Base-by-base conservation (phyloP, 1,140 invertebrate genomes). In the Panulirus ornatus region DNA sequence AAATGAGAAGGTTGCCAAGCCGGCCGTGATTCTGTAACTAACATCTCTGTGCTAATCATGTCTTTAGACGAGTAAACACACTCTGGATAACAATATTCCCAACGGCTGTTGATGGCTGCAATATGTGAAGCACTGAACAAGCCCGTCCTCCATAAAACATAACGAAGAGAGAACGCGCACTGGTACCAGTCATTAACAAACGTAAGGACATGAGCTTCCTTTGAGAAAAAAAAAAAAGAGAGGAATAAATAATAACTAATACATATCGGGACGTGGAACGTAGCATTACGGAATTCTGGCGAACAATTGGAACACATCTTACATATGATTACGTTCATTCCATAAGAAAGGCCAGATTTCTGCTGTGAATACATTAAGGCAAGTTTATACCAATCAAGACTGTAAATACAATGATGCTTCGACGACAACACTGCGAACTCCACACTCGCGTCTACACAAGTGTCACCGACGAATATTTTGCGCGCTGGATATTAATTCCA, bases 361-460 rank as follows among this genome's bases (percentile, higher is more conserved):
- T 89, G 87, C 87, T 89, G 87, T 83, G 87, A 89, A 89, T 89
- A 89, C 87, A 89, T 89, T 89, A 89, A 89, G 87, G 87, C 87
- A 83, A 89, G 87, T 89, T 89, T 89, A 89, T 89, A 89, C 87
- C 87, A 89, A 89, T 89, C 87, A 89, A 79, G 82, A 90, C 76
- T 84, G 88, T 90, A 90, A 90, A 90, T 84, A 90, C 88, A 90
- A 90, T 90, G 88, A 90, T 84, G 88, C 81, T 79, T 84, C 87
- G 76, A n/a, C 82, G 88, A 90, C 88, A 90, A 90, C 88, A 90
- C 88, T 90, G 88, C 88, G 76, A 90, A 90, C 88, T 90, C 83
- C 40, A 19, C 81, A 75, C 88, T 78, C 88, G 27, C 63, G 73
- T 76, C 83, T 90, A 71, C 76, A 83, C 78, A 73, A 89, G 78